A percentile compares a stretch with the other conserved stretches of the same genome.
phyloP scores from a whole-genome alignment of 1,140 invertebrate species.

The Tetragonula clypearis region DNA sequence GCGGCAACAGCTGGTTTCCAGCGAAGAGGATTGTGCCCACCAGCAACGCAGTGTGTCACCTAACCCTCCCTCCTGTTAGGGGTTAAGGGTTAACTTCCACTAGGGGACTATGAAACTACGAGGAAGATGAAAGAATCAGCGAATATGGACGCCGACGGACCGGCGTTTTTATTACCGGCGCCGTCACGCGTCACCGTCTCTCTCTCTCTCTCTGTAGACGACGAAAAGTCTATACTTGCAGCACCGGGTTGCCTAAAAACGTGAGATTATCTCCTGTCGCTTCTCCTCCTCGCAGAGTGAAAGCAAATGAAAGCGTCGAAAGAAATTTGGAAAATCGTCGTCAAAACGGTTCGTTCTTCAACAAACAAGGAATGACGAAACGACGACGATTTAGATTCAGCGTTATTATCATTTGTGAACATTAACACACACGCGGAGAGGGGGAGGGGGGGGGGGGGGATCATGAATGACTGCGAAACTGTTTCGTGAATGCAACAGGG shows the following conservation, averaged over 20 bases:
- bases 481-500: conserved; percentile 21
- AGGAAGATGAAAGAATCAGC: conserved; percentile 76
- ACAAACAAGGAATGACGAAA: too few relatives aligned
- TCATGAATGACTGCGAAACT: conserved; percentile 29
- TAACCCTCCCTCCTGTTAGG: conserved; percentile 41
- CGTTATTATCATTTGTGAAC: too few relatives aligned
- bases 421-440: too few relatives aligned
- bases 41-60: conserved; percentile 25
- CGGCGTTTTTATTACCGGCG: conserved; percentile 71
- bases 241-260: conserved; percentile 12
- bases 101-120: conserved; percentile 49
- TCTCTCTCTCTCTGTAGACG: conserved; percentile 57
- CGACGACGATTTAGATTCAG: too few relatives aligned
- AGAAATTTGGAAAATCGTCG: background rate
- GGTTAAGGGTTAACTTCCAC: conserved; percentile 58
- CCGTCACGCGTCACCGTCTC: conserved; percentile 73
- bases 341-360: too few relatives aligned
- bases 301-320: conserved; percentile 6
- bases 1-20: conserved; percentile 16
- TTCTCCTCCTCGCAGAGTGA: background rate
- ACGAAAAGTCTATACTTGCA: conserved; percentile 18
- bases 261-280: background rate
- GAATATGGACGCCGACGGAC: conserved; percentile 38
- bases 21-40: conserved; percentile 24
- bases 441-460: fast-evolving